Percentiles rank a stretch among this genome's conserved stretches.
These are phyloP conservation scores for Priocnemis perturbator DNA, from an alignment of 2,888 invertebrate species.

Conservation along the genomic window DNA sequence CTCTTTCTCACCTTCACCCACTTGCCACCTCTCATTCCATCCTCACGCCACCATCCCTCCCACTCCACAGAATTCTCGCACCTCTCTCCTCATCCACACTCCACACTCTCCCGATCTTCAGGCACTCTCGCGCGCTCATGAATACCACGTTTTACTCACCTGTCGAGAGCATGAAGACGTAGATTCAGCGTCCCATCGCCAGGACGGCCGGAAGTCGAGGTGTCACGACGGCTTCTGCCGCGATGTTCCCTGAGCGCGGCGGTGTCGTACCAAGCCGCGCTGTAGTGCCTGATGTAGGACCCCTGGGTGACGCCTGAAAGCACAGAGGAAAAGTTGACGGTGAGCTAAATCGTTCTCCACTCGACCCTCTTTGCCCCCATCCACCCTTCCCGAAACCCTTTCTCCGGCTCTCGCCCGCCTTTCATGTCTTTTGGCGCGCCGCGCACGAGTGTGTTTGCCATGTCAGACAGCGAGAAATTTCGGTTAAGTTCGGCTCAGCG, in stretches of 20 bases:
- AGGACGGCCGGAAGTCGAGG: constrained; percentile 47
- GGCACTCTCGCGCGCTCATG: neutral
- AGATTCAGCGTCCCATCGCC: constrained; percentile 55
- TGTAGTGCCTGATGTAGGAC: constrained; percentile 59
- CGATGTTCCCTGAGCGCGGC: constrained; percentile 57
- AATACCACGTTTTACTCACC: constrained; percentile 49
- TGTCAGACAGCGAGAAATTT: too few relatives aligned
- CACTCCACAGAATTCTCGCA: too few relatives aligned
- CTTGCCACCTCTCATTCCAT: too few relatives aligned
- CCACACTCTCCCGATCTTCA: too few relatives aligned
- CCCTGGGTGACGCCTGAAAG: constrained; percentile 59
- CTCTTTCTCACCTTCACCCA: too few relatives aligned
- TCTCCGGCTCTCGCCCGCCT: constrained; percentile 5
- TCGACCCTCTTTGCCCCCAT: constrained; percentile 8
- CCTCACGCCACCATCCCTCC: too few relatives aligned
- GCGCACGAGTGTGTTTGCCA: constrained; percentile 3
- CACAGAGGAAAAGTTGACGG: constrained; percentile 15
- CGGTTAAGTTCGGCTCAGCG: too few relatives aligned
- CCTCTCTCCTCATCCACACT: too few relatives aligned
- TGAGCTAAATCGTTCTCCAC: constrained; percentile 2
- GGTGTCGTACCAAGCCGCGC: constrained; percentile 60
- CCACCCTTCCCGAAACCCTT: constrained; percentile 2
- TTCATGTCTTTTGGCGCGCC: constrained; percentile 27
- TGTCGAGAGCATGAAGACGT: constrained; percentile 61
- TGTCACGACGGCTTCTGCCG: constrained; percentile 57